Conservation (phyloP, 2,797 vertebrate species). For the Sebastolobus alascanus region DNA sequence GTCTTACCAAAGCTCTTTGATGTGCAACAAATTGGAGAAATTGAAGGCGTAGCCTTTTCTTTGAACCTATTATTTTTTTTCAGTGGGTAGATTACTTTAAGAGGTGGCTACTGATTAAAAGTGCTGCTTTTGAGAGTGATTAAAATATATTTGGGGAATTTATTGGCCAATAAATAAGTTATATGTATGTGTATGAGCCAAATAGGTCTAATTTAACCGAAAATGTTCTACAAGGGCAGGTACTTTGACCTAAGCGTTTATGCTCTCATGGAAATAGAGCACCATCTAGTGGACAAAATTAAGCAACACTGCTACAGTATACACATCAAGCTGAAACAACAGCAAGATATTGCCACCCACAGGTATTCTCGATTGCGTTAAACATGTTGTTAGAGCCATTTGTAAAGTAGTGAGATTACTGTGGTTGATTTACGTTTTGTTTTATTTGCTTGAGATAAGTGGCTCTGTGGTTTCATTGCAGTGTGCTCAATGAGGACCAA, state of each 20-base stretch:
- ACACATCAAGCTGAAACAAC: not conserved
- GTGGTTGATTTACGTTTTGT: too few species aligned
- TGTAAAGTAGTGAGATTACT: too few species aligned
- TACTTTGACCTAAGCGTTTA: not conserved
- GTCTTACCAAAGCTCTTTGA: slow-evolving; percentile 8
- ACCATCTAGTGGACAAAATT: slow-evolving; percentile 54
- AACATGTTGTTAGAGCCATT: too few species aligned
- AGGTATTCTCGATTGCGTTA: not conserved
- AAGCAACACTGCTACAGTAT: not conserved
- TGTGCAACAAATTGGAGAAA: not conserved
- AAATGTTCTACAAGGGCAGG: not conserved
- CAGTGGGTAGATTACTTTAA: not conserved
- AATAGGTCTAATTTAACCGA: not conserved
- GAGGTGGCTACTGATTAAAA: not conserved
- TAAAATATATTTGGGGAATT: not conserved
- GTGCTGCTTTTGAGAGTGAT: not conserved
- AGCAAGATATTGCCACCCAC: not conserved
- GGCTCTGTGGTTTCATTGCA: too few species aligned
- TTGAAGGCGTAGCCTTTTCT: not conserved
- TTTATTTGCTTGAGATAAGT: too few species aligned
- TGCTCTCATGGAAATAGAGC: slow-evolving; percentile 28
- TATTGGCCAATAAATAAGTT: not conserved
- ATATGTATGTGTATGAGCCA: not conserved
- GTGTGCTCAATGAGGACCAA: too few species aligned
- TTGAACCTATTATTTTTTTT: not conserved